A percentile compares a stretch with the other conserved stretches of the same genome.
Evolutionary conservation across 2,797 vertebrate genomes (phyloP).

Genomic region (Tangara arthus): DNA sequence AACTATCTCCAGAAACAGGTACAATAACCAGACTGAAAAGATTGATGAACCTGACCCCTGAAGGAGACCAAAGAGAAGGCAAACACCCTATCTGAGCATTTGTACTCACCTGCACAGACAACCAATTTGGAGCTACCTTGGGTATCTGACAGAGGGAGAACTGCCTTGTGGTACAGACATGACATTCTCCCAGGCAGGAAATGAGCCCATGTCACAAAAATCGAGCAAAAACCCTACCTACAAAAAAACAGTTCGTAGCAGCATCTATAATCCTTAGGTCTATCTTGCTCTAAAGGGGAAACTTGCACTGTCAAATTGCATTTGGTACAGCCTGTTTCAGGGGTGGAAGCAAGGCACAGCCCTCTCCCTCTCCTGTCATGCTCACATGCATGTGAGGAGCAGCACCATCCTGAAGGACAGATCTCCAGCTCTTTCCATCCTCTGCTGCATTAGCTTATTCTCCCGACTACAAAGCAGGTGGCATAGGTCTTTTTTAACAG

Average conservation of each 20-base stretch:
- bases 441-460: background rate
- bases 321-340: background rate
- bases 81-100: background rate
- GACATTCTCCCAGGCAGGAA: background rate
- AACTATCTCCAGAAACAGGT: background rate
- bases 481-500: background rate
- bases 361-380: background rate
- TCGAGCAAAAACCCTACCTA: background rate
- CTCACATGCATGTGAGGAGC: background rate
- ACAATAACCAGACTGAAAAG: background rate
- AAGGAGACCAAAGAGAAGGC: background rate
- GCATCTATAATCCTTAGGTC: background rate
- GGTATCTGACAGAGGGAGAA: background rate
- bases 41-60: background rate
- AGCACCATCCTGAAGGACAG: background rate
- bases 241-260: background rate
- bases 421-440: background rate
- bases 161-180: background rate
- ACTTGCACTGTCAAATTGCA: background rate
- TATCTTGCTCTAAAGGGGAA: background rate
- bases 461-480: accelerated
- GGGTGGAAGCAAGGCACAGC: background rate
- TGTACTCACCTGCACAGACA: background rate
- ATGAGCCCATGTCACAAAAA: background rate
- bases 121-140: background rate